Percentiles rank a stretch among this genome's conserved stretches.
These are phyloP conservation scores for Calyptommatus sinebrachiatus DNA, from an alignment of 2,113 vertebrate genomes.

Conservation along the genomic window DNA sequence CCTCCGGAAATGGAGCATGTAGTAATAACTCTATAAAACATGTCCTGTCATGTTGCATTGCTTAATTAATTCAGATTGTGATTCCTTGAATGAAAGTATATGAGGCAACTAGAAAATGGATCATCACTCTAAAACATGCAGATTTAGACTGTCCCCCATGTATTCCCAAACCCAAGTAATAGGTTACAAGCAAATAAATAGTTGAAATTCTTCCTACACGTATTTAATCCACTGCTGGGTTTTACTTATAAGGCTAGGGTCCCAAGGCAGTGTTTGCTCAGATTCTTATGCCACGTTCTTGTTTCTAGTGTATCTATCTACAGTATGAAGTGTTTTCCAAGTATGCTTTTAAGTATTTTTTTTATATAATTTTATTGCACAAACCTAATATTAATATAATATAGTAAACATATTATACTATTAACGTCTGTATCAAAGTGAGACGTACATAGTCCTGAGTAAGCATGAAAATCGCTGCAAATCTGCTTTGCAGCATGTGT, in stretches of 20 bases:
- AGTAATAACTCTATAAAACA: conserved; percentile 4
- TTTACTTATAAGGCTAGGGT: background rate
- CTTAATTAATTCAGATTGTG: conserved; percentile 36
- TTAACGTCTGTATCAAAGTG: too few relatives aligned
- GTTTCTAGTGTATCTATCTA: background rate
- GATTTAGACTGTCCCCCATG: background rate
- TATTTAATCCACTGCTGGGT: background rate
- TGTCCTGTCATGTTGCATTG: background rate
- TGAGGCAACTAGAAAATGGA: conserved; percentile 9
- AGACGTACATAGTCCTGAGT: too few relatives aligned
- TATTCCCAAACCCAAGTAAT: background rate
- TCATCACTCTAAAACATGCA: background rate
- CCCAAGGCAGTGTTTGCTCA: background rate
- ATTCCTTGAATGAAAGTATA: conserved; percentile 4
- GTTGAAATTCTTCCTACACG: background rate
- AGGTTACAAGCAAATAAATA: background rate
- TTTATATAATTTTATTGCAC: too few relatives aligned
- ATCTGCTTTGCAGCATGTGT: too few relatives aligned
- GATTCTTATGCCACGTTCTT: background rate
- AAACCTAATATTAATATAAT: too few relatives aligned
- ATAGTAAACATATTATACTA: too few relatives aligned
- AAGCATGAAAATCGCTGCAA: too few relatives aligned
- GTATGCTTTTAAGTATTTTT: too few relatives aligned
- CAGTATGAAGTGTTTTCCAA: too few relatives aligned
- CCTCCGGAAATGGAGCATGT: background rate